phyloP scores from a whole-genome alignment of 2,113 vertebrate species.

The Bagarius yarrelli region DNA sequence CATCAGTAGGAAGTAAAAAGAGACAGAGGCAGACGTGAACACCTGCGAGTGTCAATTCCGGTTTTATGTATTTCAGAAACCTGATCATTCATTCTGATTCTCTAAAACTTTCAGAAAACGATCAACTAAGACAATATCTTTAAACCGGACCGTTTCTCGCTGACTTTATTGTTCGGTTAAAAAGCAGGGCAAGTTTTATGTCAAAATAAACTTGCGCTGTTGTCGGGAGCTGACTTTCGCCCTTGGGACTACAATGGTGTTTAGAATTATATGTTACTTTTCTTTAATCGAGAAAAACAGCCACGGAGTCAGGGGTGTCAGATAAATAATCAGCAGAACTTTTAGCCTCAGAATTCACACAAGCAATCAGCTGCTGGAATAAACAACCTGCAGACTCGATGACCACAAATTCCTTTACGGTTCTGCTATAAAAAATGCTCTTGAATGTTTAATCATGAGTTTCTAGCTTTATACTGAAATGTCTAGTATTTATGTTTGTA shows the following conservation, averaged over 20 bases:
- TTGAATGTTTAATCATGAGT: too few relatives aligned
- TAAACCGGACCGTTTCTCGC: background rate
- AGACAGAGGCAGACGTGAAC: constrained; percentile 63
- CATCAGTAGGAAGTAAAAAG: constrained; percentile 63
- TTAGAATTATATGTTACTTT: background rate
- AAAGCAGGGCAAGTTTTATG: background rate
- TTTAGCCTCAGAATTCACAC: constrained; percentile 19
- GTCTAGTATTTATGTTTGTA: too few relatives aligned
- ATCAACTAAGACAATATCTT: background rate
- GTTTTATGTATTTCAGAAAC: background rate
- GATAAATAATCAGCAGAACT: constrained; percentile 20
- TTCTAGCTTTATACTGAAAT: too few relatives aligned
- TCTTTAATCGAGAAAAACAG: constrained; percentile 21
- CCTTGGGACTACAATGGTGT: background rate
- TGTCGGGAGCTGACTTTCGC: background rate
- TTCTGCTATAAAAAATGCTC: background rate
- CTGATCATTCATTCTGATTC: constrained; percentile 4
- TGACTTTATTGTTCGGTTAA: background rate
- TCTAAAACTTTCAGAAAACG: constrained; percentile 4
- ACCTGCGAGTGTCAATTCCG: constrained; percentile 29
- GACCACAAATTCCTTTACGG: background rate
- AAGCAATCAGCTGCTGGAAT: background rate
- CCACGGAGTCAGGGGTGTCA: constrained; percentile 18
- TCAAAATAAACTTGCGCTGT: background rate
- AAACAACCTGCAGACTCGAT: constrained; percentile 20